phyloP scores from a whole-genome alignment of 2,113 vertebrate genomes.

The Coturnix japonica region DNA sequence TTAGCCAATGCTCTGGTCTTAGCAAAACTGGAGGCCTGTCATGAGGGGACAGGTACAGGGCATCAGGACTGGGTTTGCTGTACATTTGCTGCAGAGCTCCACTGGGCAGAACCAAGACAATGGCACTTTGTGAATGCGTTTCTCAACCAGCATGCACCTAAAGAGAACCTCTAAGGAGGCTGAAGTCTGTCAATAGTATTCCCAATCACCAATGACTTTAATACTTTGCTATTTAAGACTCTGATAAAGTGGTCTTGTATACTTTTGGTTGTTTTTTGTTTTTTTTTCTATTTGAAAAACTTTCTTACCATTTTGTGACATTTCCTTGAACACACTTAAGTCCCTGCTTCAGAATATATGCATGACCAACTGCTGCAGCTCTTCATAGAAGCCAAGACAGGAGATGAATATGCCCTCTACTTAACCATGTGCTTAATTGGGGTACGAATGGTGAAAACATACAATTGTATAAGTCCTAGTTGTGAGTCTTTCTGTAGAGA shows the following conservation, averaged over 20 bases:
- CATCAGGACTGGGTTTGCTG: background rate
- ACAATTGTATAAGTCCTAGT: background rate
- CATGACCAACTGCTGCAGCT: background rate
- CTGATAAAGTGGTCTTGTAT: background rate
- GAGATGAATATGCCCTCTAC: background rate
- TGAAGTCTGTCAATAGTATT: accelerated
- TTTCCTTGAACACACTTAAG: background rate
- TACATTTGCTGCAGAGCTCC: background rate
- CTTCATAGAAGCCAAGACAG: background rate
- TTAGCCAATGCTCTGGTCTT: background rate
- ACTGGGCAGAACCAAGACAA: background rate
- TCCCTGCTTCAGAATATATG: background rate
- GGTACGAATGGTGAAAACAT: background rate
- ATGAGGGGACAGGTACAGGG: background rate
- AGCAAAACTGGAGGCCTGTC: accelerated
- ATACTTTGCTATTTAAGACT: background rate
- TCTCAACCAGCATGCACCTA: background rate
- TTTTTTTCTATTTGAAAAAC: background rate
- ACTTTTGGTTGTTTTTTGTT: background rate
- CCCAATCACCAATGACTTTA: background rate
- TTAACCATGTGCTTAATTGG: background rate
- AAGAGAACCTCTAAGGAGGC: background rate
- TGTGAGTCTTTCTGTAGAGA: background rate
- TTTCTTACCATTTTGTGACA: background rate
- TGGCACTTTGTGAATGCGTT: background rate